A percentile compares a stretch with the other conserved stretches of the same genome.
Evolutionary conservation across 1,140 invertebrate genomes (phyloP).

Genomic region (Ericerus pela): DNA sequence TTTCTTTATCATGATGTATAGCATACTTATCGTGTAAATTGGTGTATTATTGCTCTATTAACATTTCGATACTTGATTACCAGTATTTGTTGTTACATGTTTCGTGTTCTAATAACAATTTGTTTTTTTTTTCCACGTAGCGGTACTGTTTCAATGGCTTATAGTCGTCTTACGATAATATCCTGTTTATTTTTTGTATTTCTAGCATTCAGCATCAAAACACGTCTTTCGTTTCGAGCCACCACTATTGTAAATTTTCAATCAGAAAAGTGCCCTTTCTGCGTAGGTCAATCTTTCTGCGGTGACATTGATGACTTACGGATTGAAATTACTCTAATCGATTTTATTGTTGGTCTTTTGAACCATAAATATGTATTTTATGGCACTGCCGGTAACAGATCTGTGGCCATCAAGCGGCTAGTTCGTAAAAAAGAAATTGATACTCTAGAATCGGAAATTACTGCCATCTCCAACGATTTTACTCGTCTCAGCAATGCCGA

Average conservation of each 20-base stretch:
- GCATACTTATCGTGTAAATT: too few species aligned
- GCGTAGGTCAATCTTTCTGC: slow-evolving; percentile 14
- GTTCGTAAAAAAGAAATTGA: slow-evolving; percentile 6
- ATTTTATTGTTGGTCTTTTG: slow-evolving; percentile 13
- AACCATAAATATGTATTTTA: slow-evolving; percentile 11
- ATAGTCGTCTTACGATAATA: neutral
- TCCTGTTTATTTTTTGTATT: neutral
- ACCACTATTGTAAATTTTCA: neutral
- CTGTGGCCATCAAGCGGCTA: slow-evolving; percentile 16
- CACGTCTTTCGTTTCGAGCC: neutral
- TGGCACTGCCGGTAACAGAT: slow-evolving; percentile 1
- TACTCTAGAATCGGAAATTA: neutral
- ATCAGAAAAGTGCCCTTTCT: slow-evolving; percentile 17
- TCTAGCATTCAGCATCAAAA: neutral
- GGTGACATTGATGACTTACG: neutral
- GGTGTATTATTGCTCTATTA: too few species aligned
- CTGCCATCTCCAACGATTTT: neutral
- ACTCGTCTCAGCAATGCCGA: too few species aligned
- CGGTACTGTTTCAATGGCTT: too few species aligned
- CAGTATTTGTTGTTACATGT: too few species aligned
- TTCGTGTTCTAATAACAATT: too few species aligned
- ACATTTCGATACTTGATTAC: too few species aligned
- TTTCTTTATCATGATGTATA: too few species aligned
- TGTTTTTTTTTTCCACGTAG: too few species aligned
- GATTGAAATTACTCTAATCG: slow-evolving; percentile 4